Conservation (phyloP, 2,888 invertebrate genomes). For the Hirtodrosophila duncani region DNA sequence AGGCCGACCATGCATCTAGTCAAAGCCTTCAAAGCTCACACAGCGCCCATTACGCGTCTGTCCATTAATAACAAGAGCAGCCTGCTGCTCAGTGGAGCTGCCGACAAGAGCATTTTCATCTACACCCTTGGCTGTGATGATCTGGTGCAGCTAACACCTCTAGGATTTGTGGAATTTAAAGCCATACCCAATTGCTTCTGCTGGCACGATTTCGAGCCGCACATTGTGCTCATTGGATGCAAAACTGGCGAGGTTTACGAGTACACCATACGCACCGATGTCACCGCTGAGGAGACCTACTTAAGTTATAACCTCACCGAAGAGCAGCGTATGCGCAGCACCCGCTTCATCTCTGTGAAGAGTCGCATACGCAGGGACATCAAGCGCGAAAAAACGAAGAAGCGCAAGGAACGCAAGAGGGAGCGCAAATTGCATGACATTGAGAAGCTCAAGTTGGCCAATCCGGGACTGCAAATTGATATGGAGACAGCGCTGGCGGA, state of each 20-base stretch:
- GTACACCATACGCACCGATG: slow-evolving; percentile 78
- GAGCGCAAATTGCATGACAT: slow-evolving; percentile 81
- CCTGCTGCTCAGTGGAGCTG: slow-evolving; percentile 83
- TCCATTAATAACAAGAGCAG: slow-evolving; percentile 81
- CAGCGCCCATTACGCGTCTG: slow-evolving; percentile 81
- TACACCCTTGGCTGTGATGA: slow-evolving; percentile 79
- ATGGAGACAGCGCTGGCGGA: slow-evolving; percentile 82
- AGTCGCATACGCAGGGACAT: slow-evolving; percentile 81
- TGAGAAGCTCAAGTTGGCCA: slow-evolving; percentile 80
- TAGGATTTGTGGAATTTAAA: slow-evolving; percentile 84
- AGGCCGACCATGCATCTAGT: slow-evolving; percentile 60
- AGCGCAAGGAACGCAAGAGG: slow-evolving; percentile 79
- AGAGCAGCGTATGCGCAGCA: slow-evolving; percentile 69
- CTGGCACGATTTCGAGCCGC: slow-evolving; percentile 79
- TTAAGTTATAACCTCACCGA: slow-evolving; percentile 66
- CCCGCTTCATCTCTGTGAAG: slow-evolving; percentile 81
- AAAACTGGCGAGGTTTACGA: slow-evolving; percentile 80
- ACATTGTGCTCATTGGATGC: slow-evolving; percentile 80
- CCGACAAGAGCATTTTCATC: slow-evolving; percentile 85
- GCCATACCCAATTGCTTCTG: slow-evolving; percentile 83
- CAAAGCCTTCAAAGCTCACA: slow-evolving; percentile 84
- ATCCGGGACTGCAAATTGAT: slow-evolving; percentile 82
- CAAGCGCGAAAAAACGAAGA: slow-evolving; percentile 80
- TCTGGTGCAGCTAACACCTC: slow-evolving; percentile 80
- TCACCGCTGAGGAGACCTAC: slow-evolving; percentile 78